Evolutionary conservation across 2,113 vertebrate species (phyloP).

Genomic region (Struthio camelus): DNA sequence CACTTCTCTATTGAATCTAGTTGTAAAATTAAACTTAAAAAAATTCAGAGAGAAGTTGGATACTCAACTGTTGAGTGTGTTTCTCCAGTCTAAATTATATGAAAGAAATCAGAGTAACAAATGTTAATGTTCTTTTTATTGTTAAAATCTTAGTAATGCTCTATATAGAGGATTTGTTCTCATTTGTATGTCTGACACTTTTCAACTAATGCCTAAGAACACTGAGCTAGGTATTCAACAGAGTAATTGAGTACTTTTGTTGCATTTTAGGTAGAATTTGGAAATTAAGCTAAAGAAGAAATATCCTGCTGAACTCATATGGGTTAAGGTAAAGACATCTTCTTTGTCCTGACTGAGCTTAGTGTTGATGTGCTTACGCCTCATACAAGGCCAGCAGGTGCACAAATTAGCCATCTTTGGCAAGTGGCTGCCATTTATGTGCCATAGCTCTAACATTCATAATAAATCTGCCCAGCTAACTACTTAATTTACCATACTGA

Average conservation of each 20-base stretch:
- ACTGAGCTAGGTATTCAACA: neutral
- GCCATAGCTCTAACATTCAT: neutral
- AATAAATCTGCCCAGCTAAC: neutral
- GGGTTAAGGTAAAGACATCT: neutral
- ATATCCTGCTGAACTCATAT: neutral
- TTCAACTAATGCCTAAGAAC: neutral
- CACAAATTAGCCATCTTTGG: neutral
- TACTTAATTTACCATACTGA: neutral
- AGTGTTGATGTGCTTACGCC: accelerated
- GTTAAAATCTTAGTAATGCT: neutral
- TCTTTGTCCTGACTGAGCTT: neutral
- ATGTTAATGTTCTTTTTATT: neutral
- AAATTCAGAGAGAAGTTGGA: neutral
- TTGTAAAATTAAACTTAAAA: neutral
- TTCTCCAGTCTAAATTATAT: neutral
- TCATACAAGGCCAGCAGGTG: neutral
- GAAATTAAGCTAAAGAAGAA: neutral
- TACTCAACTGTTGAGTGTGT: neutral
- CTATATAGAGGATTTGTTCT: neutral
- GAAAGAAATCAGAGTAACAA: neutral
- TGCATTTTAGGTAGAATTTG: neutral
- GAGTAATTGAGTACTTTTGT: neutral
- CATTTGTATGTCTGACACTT: neutral
- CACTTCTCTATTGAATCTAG: neutral
- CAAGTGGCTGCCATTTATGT: neutral